Evolutionary conservation across 2,888 invertebrate genomes (phyloP), one percentile per base, ranked within the genome.

Genomic region (Cataglyphis cursor): DNA sequence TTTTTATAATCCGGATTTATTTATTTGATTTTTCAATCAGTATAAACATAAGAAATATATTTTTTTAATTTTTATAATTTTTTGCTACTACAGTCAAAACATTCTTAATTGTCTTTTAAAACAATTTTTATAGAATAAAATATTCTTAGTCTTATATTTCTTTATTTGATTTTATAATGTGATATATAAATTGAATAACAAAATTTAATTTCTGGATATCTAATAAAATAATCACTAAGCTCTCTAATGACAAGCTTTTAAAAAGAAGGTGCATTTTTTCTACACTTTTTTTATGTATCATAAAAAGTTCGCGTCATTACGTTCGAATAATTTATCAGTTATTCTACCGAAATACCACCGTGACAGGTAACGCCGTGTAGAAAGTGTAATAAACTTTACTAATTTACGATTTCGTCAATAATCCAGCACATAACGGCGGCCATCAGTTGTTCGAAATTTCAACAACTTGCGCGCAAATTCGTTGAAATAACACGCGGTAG

Each of bases 401-500:
- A 80, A 80, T 80, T 80, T 80, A 70, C 78, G 59, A 80, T 80
- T 80, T 80, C 78, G 78, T 80, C 78, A 70, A 80, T 80, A 80
- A 70, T 57, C 28, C 54, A 21, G 44, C 59, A 51, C 57, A 59
- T 44, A 72, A 72, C 78, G 59, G 24, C 44, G 44, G 59, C 59
- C 78, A 80, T 80, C 72, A 59, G 78, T 80, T 70, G 78, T 59
- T 81, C 68, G 82, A 82, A 81, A 81, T 82, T 82, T 82, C 82
- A 68, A 81, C 68, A 68, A 81, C 68, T 81, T 82, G 62, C 82
- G 68, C 62, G 81, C 81, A 81, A 82, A 68, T 82, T 82, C 61
- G 81, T 64, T 82, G 82, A 81, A 81, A 80, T 82, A 81, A 82
- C 66, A 82, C 68, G 61, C 68, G 81, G 78, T 80, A 80, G 78